Evolutionary conservation across 2,113 vertebrate genomes (phyloP).

Genomic region (Sebastes schlegelii): DNA sequence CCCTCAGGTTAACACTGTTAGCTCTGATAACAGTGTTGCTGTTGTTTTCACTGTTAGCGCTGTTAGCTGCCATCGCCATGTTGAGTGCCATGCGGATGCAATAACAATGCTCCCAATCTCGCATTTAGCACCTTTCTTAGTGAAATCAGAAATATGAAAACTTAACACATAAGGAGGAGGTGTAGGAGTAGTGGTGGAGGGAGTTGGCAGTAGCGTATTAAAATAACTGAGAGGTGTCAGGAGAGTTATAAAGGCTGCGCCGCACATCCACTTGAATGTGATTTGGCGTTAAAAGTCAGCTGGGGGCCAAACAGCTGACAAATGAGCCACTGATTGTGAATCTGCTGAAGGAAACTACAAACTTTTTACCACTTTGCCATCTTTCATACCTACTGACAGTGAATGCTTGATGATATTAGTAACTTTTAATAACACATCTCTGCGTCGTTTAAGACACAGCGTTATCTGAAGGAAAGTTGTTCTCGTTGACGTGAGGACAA

Average conservation of each 20-base stretch:
- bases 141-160: background rate
- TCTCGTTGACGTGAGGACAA: background rate
- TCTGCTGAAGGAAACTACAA: background rate
- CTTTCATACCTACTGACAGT: background rate
- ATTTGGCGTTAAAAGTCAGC: slow-evolving; percentile 5
- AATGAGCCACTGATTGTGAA: background rate
- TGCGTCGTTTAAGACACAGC: background rate
- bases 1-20: too few relatives aligned
- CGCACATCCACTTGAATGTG: background rate
- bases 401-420: too few relatives aligned
- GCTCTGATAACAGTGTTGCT: too few relatives aligned
- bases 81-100: too few relatives aligned
- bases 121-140: background rate
- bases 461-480: background rate
- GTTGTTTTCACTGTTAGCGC: too few relatives aligned
- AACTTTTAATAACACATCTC: background rate
- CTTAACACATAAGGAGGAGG: background rate
- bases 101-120: too few relatives aligned
- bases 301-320: background rate
- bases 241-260: background rate
- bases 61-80: too few relatives aligned
- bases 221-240: background rate
- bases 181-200: background rate
- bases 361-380: background rate
- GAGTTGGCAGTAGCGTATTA: background rate